These are phyloP conservation scores for Scaptomyza tumidula DNA, from an alignment of 2,888 invertebrate species.

Conservation along the genomic window DNA sequence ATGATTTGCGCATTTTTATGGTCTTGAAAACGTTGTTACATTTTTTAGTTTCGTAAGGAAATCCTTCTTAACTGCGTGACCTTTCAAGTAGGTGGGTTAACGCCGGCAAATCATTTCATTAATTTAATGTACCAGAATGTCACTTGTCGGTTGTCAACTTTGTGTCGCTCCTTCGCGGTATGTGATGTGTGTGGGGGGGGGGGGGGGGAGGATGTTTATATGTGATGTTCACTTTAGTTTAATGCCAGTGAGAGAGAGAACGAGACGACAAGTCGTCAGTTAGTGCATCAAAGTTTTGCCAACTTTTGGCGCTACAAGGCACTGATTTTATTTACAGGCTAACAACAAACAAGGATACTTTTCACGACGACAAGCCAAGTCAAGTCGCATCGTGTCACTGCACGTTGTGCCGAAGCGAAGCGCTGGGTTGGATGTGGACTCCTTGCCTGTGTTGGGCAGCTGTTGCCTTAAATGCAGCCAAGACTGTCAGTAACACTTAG, in stretches of 20 bases:
- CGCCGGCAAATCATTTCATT: conserved; percentile 69
- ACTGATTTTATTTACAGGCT: conserved; percentile 68
- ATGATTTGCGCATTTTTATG: conserved; percentile 72
- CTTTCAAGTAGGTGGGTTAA: conserved; percentile 4
- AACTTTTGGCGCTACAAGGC: conserved; percentile 57
- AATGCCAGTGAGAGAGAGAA: conserved; percentile 36
- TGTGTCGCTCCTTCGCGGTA: conserved; percentile 39
- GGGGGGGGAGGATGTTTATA: not conserved
- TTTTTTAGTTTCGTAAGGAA: conserved; percentile 53
- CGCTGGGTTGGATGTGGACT: not conserved
- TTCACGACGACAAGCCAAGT: conserved; percentile 38
- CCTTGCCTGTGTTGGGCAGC: conserved; percentile 31
- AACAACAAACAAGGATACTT: conserved; percentile 48
- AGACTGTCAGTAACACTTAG: conserved; percentile 70
- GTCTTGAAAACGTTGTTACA: conserved; percentile 53
- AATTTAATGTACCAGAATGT: conserved; percentile 76
- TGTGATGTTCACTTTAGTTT: conserved; percentile 71
- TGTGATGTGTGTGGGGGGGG: not conserved
- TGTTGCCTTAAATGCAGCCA: conserved; percentile 46
- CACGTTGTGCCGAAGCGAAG: not conserved
- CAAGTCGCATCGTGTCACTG: conserved; percentile 24
- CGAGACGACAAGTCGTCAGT: conserved; percentile 57
- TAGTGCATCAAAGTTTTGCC: conserved; percentile 69
- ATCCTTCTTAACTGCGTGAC: conserved; percentile 28
- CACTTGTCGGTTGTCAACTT: conserved; percentile 80